These are phyloP conservation scores for Pogona vitticeps DNA, from an alignment of 2,113 vertebrate species.

Conservation along the genomic window DNA sequence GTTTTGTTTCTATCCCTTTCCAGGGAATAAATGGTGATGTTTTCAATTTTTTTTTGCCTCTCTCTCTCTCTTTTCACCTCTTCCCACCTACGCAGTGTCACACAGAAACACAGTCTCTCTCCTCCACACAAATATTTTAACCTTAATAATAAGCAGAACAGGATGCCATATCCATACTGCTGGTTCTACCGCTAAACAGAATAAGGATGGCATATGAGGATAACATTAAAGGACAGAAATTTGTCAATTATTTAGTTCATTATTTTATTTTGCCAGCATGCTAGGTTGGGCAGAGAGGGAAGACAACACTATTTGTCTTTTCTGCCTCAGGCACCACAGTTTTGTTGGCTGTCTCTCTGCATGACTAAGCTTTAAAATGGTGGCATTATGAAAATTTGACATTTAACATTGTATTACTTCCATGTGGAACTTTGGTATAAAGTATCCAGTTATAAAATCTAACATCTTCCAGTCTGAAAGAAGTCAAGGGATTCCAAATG, in stretches of 20 bases:
- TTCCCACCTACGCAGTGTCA: neutral
- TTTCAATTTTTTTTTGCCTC: neutral
- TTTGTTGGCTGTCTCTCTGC: constrained; percentile 6
- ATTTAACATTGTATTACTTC: constrained; percentile 13
- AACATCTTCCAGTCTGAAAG: neutral
- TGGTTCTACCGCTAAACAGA: neutral
- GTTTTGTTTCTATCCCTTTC: neutral
- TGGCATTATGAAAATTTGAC: constrained; percentile 23
- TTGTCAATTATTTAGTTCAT: neutral
- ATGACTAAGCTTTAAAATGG: constrained; percentile 29
- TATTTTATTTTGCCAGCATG: neutral
- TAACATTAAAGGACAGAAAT: neutral
- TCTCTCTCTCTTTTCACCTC: no score
- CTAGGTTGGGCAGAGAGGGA: neutral
- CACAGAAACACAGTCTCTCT: neutral
- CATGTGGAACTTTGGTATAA: neutral
- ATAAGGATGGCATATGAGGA: neutral
- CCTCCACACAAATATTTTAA: neutral
- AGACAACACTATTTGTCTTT: neutral
- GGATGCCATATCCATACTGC: neutral
- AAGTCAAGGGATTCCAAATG: neutral
- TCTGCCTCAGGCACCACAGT: neutral
- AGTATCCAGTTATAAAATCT: neutral
- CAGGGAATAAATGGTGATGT: neutral
- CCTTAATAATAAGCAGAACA: neutral